Evolutionary conservation across 2,888 invertebrate species (phyloP), one percentile per base, ranked within the genome.

Genomic region (Invenusta paracnida): DNA sequence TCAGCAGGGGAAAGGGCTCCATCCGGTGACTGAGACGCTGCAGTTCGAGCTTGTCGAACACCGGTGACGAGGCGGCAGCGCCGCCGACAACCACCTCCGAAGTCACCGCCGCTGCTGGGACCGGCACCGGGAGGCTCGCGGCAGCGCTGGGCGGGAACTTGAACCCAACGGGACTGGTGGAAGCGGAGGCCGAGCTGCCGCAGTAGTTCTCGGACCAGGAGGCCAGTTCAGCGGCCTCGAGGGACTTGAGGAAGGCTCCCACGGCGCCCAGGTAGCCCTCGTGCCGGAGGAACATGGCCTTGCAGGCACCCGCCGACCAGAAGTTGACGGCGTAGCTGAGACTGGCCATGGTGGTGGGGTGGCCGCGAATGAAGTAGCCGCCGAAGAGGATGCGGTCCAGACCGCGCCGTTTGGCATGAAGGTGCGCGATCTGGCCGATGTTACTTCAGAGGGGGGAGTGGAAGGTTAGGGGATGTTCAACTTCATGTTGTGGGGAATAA

Each of bases 1-100:
- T 93, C 87, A 98, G 92, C 88, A 98, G 92, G 2, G 95, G 94
- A 90, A 95, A 95, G 88, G 93, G 93, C 2, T 93, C 92, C 85
- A 95, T 93, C 86, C 92, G 92, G 88, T 93, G 92, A 88, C 93
- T 92, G 88, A 92, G 92, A 66, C 93, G 90, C 88, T 93, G 93
- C 87, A 94, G 91, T 89, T 94, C 93, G 86, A 94, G 89, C 89
- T 93, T 93, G 89, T 93, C 93, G 86, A 93, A 30, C 1, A 85
- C 84, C 1, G 73, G 28, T 25, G 73, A 28, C 17, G 84, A 13
- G 11, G 66, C 25, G 25, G 67, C 17, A 11, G 5, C 48, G 17
- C 17, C 5, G 5, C 48, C 48, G 79, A n/a, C 5, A 27, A 79
- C 79, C 5, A 79, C 5, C 5, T n/a, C 48, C 17, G 73, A 5